Evolutionary conservation across 1,140 invertebrate species (phyloP).

Genomic region (Liolophura sinensis): DNA sequence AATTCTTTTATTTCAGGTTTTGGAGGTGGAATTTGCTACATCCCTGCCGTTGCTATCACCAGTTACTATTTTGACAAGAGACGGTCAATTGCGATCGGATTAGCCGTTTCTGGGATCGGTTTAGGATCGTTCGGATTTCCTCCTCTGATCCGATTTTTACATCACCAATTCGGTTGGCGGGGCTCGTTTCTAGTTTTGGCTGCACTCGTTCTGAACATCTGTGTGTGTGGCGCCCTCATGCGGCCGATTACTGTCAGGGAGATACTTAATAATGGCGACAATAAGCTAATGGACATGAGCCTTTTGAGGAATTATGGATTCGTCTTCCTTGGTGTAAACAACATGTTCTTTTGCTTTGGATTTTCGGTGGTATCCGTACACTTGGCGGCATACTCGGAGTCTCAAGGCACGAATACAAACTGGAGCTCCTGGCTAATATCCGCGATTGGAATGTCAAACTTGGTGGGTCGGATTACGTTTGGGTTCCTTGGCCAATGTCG

Average conservation of each 20-base stretch:
- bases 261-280: too few relatives aligned
- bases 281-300: too few relatives aligned
- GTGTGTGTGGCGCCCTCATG: slow-evolving; percentile 24
- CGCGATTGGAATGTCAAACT: slow-evolving; percentile 70
- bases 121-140: slow-evolving; percentile 79
- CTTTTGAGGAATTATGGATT: slow-evolving; percentile 15
- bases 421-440: slow-evolving; percentile 77
- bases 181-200: slow-evolving; percentile 61
- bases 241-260: slow-evolving; percentile 1
- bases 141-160: slow-evolving; percentile 65
- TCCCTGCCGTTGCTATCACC: slow-evolving; percentile 82
- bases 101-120: slow-evolving; percentile 87
- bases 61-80: slow-evolving; percentile 90
- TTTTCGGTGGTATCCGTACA: slow-evolving; percentile 30
- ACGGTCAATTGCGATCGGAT: slow-evolving; percentile 84
- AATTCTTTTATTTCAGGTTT: slow-evolving; percentile 67
- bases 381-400: slow-evolving; percentile 19
- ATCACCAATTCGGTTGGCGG: slow-evolving; percentile 71
- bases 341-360: slow-evolving; percentile 28
- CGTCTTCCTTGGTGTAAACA: slow-evolving; percentile 23
- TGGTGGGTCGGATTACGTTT: slow-evolving; percentile 26
- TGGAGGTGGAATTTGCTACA: slow-evolving; percentile 84
- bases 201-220: slow-evolving; percentile 25
- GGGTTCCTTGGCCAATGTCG: slow-evolving; percentile 17
- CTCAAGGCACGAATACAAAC: slow-evolving; percentile 8